These are phyloP conservation scores for Limanda limanda DNA, from an alignment of 2,113 vertebrate species.

Conservation along the genomic window DNA sequence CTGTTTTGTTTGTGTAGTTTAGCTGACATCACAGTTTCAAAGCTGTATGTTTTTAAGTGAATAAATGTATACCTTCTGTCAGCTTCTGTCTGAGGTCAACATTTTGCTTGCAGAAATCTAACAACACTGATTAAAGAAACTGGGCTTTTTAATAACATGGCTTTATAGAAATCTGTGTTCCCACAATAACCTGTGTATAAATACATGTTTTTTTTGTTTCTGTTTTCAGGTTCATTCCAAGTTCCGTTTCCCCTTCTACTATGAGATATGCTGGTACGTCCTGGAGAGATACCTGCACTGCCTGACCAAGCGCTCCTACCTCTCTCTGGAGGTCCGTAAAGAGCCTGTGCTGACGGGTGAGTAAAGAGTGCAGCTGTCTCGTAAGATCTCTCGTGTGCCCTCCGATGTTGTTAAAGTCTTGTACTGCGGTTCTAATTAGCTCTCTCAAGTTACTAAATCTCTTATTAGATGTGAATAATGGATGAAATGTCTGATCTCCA, in stretches of 20 bases:
- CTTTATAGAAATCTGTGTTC: no score
- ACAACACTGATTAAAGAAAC: no score
- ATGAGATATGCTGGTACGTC: constrained; percentile 99
- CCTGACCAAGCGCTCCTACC: constrained; percentile 92
- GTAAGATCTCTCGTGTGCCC: constrained; percentile 2
- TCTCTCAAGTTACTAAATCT: constrained; percentile 17
- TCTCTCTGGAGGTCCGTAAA: constrained; percentile 88
- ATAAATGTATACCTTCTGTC: no score
- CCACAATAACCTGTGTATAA: no score
- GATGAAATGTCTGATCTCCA: not conserved
- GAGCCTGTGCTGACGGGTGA: constrained; percentile 89
- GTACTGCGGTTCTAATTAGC: constrained; percentile 16
- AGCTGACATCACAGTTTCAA: no score
- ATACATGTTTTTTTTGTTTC: not conserved
- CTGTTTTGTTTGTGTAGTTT: no score
- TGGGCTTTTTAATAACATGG: no score
- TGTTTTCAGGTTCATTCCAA: constrained; percentile 92
- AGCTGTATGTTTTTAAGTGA: no score
- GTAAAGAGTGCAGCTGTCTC: constrained; percentile 50
- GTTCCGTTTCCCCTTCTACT: constrained; percentile 98
- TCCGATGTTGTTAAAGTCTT: not conserved
- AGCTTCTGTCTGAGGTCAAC: no score
- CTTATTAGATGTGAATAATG: not conserved
- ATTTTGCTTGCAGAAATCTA: no score
- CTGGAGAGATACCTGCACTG: constrained; percentile 95